A percentile compares a stretch with the other conserved stretches of the same genome.
These are phyloP conservation scores for Eriosoma lanigerum DNA, from an alignment of 1,140 invertebrate species.

Conservation along the genomic window DNA sequence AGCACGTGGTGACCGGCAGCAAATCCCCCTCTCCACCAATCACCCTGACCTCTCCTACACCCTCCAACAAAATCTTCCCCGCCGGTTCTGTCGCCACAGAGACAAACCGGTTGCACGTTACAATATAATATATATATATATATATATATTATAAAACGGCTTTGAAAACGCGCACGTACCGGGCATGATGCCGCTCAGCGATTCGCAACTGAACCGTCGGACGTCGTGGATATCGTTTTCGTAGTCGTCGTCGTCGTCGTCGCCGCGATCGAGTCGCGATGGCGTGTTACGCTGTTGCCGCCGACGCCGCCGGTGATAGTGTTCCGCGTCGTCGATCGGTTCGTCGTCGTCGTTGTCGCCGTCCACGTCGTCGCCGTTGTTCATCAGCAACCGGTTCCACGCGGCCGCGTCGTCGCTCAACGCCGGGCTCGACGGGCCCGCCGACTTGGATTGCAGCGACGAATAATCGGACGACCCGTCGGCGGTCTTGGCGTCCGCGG, in stretches of 20 bases:
- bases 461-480: neutral
- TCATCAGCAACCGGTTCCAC: neutral
- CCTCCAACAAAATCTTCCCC: neutral
- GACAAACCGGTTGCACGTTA: too few species aligned
- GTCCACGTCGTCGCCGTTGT: neutral
- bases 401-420: neutral
- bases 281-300: too few species aligned
- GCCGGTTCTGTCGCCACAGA: too few species aligned
- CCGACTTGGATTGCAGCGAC: neutral
- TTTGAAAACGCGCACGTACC: neutral
- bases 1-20: conserved; percentile 24
- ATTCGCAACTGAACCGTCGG: conserved; percentile 28
- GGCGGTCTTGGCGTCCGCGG: neutral
- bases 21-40: neutral
- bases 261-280: neutral
- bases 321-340: conserved; percentile 9
- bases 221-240: neutral
- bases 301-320: neutral
- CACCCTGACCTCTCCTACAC: neutral
- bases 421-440: neutral
- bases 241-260: neutral
- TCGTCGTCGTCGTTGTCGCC: neutral
- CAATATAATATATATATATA: too few species aligned
- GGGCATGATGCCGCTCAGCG: conserved; percentile 20
- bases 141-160: too few species aligned